Evolutionary conservation across 2,888 invertebrate species (phyloP).

Genomic region (Coleophora flavipennella): DNA sequence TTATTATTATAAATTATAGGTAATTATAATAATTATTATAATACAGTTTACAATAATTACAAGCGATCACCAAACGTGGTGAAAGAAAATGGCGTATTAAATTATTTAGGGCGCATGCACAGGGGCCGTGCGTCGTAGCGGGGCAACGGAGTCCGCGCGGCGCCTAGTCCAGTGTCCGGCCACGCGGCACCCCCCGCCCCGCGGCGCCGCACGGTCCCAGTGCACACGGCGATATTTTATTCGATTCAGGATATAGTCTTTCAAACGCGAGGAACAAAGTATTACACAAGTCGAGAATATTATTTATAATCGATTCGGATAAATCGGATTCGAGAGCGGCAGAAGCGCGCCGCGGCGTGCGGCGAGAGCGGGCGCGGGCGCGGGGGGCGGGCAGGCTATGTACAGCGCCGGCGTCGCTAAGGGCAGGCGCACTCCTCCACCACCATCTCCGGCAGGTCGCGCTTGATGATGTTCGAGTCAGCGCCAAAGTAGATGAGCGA

Average conservation of each 20-base stretch:
- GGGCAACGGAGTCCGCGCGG: constrained; percentile 1
- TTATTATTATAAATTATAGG: constrained; percentile 45
- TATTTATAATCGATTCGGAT: constrained; percentile 69
- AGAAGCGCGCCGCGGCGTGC: constrained; percentile 44
- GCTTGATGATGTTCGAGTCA: constrained; percentile 91
- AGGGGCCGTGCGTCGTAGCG: constrained; percentile 2
- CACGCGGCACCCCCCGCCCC: neutral
- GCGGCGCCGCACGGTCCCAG: constrained; percentile 23
- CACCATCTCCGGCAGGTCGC: constrained; percentile 95
- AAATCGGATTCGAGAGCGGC: constrained; percentile 66
- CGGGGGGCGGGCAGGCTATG: constrained; percentile 37
- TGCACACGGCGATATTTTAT: constrained; percentile 41
- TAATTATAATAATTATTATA: constrained; percentile 72
- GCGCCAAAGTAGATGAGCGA: constrained; percentile 93
- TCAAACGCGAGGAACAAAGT: constrained; percentile 72
- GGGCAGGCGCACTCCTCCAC: constrained; percentile 97
- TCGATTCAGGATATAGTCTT: constrained; percentile 69
- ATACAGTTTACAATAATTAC: constrained; percentile 74
- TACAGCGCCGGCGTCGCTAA: constrained; percentile 62
- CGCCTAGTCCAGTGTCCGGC: neutral
- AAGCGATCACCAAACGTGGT: constrained; percentile 72
- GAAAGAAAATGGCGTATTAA: constrained; percentile 72
- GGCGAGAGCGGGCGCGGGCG: constrained; percentile 41
- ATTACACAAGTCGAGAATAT: constrained; percentile 71
- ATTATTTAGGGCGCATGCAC: constrained; percentile 53